These are phyloP conservation scores for Takifugu rubripes DNA, from an alignment of 2,797 vertebrate genomes.

Conservation along the genomic window DNA sequence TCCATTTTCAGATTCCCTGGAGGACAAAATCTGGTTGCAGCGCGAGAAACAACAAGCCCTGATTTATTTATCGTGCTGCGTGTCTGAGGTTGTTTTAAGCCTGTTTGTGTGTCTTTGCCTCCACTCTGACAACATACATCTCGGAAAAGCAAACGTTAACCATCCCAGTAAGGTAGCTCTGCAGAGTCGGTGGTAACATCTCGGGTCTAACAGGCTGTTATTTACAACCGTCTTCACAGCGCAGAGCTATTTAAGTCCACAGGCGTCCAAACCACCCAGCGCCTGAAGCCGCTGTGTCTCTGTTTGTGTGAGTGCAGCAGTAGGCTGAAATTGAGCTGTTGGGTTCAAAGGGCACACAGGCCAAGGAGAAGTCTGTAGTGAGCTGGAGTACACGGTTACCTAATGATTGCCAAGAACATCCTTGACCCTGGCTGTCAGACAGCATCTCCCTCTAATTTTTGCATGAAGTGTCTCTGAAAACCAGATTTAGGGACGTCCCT, in stretches of 20 bases:
- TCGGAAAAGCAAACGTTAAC: conserved; percentile 5
- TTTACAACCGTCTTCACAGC: conserved; percentile 44
- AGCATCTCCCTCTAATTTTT: conserved; percentile 1
- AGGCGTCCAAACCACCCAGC: conserved; percentile 16
- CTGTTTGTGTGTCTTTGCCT: conserved; percentile 3
- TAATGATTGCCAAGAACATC: conserved; percentile 26
- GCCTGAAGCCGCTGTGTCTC: conserved; percentile 25
- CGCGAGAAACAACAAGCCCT: conserved; percentile 27
- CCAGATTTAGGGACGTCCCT: background rate
- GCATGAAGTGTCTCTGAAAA: background rate
- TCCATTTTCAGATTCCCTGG: conserved; percentile 46
- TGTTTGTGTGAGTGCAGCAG: conserved; percentile 17
- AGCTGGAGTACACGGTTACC: conserved; percentile 8
- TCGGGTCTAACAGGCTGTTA: conserved; percentile 49
- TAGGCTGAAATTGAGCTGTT: conserved; percentile 62
- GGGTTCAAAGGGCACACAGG: conserved; percentile 53
- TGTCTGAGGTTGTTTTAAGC: conserved; percentile 14
- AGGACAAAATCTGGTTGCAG: conserved; percentile 19
- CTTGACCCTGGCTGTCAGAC: conserved; percentile 12
- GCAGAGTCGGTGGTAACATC: conserved; percentile 30
- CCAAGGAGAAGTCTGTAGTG: conserved; percentile 34
- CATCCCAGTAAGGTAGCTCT: conserved; percentile 10
- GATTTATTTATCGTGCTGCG: conserved; percentile 46
- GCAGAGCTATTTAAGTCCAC: conserved; percentile 50
- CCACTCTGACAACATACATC: conserved; percentile 6